Percentiles rank a stretch among this genome's conserved stretches.
Conservation (phyloP, 2,113 vertebrate genomes). For the Ellobius talpinus region DNA sequence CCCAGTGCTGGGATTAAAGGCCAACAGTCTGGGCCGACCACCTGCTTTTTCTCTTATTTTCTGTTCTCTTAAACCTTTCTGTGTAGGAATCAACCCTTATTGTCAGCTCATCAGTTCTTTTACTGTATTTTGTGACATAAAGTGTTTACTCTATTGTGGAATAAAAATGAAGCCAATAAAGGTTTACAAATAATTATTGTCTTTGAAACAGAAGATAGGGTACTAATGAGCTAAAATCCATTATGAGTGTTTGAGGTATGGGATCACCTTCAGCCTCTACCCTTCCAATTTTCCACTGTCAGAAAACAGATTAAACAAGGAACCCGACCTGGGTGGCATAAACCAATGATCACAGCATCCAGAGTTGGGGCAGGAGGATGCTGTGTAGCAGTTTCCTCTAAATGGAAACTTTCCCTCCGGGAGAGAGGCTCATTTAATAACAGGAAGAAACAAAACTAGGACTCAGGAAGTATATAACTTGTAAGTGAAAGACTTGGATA, state of each 20-base stretch:
- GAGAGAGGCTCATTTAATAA: background rate
- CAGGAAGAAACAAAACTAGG: background rate
- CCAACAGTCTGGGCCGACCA: background rate
- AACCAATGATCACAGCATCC: background rate
- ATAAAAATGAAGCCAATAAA: background rate
- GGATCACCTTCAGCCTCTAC: background rate
- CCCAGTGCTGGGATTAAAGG: background rate
- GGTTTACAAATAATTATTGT: background rate
- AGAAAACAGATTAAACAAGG: background rate
- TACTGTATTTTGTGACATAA: background rate
- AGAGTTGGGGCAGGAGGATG: background rate
- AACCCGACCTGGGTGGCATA: background rate
- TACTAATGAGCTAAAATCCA: background rate
- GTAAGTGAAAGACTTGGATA: too few species aligned
- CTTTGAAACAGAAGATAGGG: background rate
- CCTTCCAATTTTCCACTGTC: background rate
- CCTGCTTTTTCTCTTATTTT: background rate
- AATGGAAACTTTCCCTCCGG: background rate
- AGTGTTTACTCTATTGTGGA: background rate
- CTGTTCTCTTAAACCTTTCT: background rate
- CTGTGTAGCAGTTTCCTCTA: background rate
- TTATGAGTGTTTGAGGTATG: background rate
- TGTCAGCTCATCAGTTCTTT: background rate
- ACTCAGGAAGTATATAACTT: background rate
- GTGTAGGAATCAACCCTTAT: background rate